These are phyloP conservation scores for Sceliomorpha sp. DNA, from an alignment of 2,888 invertebrate genomes.

Conservation along the genomic window DNA sequence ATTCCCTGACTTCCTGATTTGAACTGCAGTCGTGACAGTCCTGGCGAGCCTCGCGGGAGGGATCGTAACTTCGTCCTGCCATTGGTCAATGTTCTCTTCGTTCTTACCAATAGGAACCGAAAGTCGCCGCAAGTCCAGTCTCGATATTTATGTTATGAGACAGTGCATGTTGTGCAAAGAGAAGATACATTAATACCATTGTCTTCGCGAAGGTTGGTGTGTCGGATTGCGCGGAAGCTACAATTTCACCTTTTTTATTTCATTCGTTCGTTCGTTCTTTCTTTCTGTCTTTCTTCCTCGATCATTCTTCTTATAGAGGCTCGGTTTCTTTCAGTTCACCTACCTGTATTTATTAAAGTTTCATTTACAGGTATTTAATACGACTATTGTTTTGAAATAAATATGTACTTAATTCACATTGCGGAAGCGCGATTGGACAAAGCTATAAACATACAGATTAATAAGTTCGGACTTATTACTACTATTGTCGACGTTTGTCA, in stretches of 20 bases:
- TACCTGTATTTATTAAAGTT: too few species aligned
- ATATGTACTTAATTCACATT: too few species aligned
- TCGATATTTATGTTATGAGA: conserved; percentile 64
- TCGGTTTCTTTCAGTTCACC: too few species aligned
- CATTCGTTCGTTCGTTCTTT: too few species aligned
- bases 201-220: conserved; percentile 69
- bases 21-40: conserved; percentile 59
- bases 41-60: conserved; percentile 61
- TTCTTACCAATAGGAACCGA: conserved; percentile 44
- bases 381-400: too few species aligned
- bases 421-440: too few species aligned
- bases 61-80: conserved; percentile 59
- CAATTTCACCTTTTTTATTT: too few species aligned
- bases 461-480: too few species aligned
- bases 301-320: too few species aligned
- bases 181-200: conserved; percentile 74
- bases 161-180: conserved; percentile 62
- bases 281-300: not conserved
- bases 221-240: conserved; percentile 65
- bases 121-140: conserved; percentile 51
- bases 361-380: too few species aligned
- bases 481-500: too few species aligned
- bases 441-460: too few species aligned
- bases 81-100: conserved; percentile 65
- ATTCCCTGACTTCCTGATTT: conserved; percentile 66